Base-by-base conservation (phyloP, 2,797 vertebrate genomes). In the Acipenser oxyrinchus region DNA sequence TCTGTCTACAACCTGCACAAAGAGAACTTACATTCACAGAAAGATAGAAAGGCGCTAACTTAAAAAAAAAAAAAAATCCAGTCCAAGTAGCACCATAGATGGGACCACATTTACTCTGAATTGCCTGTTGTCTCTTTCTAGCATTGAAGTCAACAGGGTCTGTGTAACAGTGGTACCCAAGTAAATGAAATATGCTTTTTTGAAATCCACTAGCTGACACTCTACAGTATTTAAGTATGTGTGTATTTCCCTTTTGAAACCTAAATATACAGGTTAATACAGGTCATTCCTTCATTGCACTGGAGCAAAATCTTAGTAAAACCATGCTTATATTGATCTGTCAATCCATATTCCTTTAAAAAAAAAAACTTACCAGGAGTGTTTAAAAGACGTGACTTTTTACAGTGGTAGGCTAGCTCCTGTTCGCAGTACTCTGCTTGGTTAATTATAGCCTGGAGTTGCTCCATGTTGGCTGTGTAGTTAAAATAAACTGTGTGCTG, bases 341-440 rank as follows among this genome's bases (percentile, higher is more conserved):
- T 10, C 6, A 71, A 75, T 77, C 77, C 15, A 76, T 77, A 70
- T 57, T 66, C 9, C 70, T 69, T 72, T 76, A 72, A 10, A 75
- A 77, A 60, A 76, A 67, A 69, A 57, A 63, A 81, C 87, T 83
- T 75, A 95, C 95, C 92, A 68, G 83, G 77, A 57, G 86, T 87
- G 76, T 90, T 90, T 72, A 90, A 78, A 64, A 96, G 89, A 62
- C 91, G 88, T 0, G 95, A 96, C 80, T 84, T 95, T 88, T 88
- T 96, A 89, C 95, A 98, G 81, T 88, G 89, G 82, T 94, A 97
- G 69, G 86, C 77, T 68, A 98, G 76, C 73, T 96, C 92, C 82
- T 98, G 95, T 64, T 94, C 85, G n/a, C 95, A 98, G 80, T 90
- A 83, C 64, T 95, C 93, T 6, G 95, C 93, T 12, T 86, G 90